Evolutionary conservation across 1,140 invertebrate species (phyloP), one percentile per base, ranked within the genome.

Genomic region (Drosophila triauraria): DNA sequence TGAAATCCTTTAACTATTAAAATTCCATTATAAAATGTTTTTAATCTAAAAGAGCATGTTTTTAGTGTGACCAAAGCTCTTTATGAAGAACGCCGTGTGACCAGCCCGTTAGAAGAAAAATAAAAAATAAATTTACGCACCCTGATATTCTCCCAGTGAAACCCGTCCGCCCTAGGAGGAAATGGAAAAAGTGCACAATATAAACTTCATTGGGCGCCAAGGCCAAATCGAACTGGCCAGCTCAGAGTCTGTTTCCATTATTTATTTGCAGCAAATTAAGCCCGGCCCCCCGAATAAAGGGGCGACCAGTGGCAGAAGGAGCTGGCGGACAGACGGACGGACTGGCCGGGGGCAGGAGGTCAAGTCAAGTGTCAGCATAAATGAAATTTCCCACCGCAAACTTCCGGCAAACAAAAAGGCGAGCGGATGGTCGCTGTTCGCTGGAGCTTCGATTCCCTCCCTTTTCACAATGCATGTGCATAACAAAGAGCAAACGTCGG

Each of bases 301-400:
- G 17, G 20, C 57, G 17, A 38, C 20, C 35, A 15, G 17, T 23
- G 38, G 53, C 60, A 40, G 50, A 32, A 62, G 63, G 23, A 54
- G 43, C 35, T 50, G 56, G 20, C 23, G 25, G 57, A 8, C 38
- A 40, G 53, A 40, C 20, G 32, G 13, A 38, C 12, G 32, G 32
- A 27, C 20, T 56, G 53, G 59, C 44, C n/a, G 61, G 59, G 56
- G 77, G 67, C 61, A 70, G 71, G 76, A 70, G 71, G 76, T 63
- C 80, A 72, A 88, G 78, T 90, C 85, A 85, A 90, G 85, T 90
- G 85, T 90, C 85, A 90, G 85, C 85, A 90, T 91, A 90, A 90
- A 90, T 90, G 85, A 90, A 90, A 90, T 90, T 90, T 90, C 85
- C 85, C 85, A 90, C 85, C 85, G 32, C 85, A 90, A 85, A 90